Conservation (phyloP, 2,888 invertebrate species). For the Drosophila nigricruria region DNA sequence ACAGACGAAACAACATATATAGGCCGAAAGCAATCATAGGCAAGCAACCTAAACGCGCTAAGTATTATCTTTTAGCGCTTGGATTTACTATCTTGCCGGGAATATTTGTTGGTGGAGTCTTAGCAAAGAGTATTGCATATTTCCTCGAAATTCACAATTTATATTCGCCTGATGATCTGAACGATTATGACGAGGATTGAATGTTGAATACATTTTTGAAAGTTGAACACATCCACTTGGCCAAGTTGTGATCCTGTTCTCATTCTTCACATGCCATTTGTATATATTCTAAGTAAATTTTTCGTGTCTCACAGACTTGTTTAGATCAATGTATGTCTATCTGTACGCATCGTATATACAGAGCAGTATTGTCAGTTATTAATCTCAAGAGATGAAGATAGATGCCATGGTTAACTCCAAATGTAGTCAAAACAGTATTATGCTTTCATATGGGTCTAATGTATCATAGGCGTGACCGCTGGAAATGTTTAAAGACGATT, state of each 20-base stretch:
- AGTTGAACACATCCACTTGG: neutral
- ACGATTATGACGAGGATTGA: slow-evolving; percentile 19
- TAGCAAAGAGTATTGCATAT: slow-evolving; percentile 30
- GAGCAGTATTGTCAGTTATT: too few relatives aligned
- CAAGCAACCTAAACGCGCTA: slow-evolving; percentile 5
- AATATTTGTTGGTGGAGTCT: slow-evolving; percentile 8
- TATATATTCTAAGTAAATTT: neutral
- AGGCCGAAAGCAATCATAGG: neutral
- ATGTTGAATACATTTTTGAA: neutral
- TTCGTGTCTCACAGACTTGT: neutral
- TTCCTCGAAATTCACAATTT: slow-evolving; percentile 22
- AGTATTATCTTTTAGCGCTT: slow-evolving; percentile 3
- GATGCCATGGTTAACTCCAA: too few relatives aligned
- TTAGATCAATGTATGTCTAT: too few relatives aligned
- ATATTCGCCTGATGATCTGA: slow-evolving; percentile 6
- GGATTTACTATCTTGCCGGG: slow-evolving; percentile 31
- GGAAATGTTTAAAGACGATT: too few relatives aligned
- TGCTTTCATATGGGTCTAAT: too few relatives aligned
- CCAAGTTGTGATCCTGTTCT: neutral
- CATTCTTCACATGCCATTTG: neutral
- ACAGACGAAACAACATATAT: neutral
- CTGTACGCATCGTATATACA: too few relatives aligned
- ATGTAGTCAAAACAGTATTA: too few relatives aligned
- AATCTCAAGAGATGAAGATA: too few relatives aligned
- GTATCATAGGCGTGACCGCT: too few relatives aligned